A percentile compares a stretch with the other conserved stretches of the same genome.
Evolutionary conservation across 2,888 invertebrate species (phyloP).

Genomic region (Caenorhabditis wallacei): DNA sequence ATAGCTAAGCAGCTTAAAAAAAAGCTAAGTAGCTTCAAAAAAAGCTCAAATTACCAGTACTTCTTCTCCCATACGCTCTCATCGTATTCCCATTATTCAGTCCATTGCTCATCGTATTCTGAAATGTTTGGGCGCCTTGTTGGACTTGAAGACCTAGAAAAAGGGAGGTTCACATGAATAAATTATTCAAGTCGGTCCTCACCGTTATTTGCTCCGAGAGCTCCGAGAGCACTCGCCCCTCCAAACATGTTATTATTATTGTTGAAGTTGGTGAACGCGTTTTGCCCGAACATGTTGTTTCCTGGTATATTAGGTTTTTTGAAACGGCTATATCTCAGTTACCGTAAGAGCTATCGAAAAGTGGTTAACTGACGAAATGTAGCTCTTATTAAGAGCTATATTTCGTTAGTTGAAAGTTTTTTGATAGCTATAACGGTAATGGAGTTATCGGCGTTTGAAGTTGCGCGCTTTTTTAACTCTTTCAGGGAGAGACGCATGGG

Average conservation of each 20-base stretch:
- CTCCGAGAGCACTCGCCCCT: too few species aligned
- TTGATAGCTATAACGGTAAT: too few species aligned
- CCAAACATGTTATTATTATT: conserved; percentile 47
- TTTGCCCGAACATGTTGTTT: conserved; percentile 51
- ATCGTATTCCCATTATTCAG: conserved; percentile 62
- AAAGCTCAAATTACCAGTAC: conserved; percentile 10
- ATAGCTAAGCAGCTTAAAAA: too few species aligned
- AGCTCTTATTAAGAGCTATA: too few species aligned
- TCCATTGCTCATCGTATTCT: conserved; percentile 9
- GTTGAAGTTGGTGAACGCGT: conserved; percentile 30
- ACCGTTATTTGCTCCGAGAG: conserved; percentile 20
- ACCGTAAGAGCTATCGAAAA: too few species aligned
- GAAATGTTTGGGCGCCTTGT: conserved; percentile 16
- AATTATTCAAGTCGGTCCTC: conserved; percentile 3
- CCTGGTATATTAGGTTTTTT: conserved; percentile 3
- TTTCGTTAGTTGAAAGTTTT: too few species aligned
- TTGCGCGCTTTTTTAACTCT: too few species aligned
- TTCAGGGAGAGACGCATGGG: too few species aligned
- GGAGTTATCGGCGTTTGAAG: too few species aligned
- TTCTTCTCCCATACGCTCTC: conserved; percentile 58
- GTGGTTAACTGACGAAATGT: too few species aligned
- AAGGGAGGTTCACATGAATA: not conserved
- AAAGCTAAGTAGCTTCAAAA: not conserved
- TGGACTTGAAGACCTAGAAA: conserved; percentile 28
- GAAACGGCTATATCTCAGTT: too few species aligned